A percentile compares a stretch with the other conserved stretches of the same genome.
These are phyloP conservation scores for Pantherophis guttatus DNA, from an alignment of 2,113 vertebrate genomes.

Conservation along the genomic window DNA sequence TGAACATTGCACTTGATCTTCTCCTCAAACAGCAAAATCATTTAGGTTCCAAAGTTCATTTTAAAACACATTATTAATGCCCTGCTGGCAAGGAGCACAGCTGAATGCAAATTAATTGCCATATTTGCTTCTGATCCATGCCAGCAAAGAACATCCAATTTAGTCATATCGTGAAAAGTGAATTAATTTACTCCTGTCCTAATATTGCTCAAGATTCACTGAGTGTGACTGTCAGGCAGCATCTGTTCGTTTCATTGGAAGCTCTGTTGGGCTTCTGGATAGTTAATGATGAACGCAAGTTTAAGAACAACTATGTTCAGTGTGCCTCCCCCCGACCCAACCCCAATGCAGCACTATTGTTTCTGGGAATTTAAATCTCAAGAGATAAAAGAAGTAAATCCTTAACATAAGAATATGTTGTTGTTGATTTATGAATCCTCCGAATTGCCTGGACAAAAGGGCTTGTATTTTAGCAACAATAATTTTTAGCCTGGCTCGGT, in stretches of 20 bases:
- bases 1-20: slow-evolving; percentile 60
- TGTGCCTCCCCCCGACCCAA: not conserved
- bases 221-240: slow-evolving; percentile 4
- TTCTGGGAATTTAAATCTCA: not conserved
- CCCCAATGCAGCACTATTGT: not conserved
- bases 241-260: slow-evolving; percentile 6
- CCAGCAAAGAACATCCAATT: slow-evolving; percentile 18
- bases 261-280: not conserved
- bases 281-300: not conserved
- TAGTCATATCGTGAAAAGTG: slow-evolving; percentile 18
- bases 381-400: not conserved
- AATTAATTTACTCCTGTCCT: slow-evolving; percentile 8
- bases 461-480: not conserved
- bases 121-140: fast-evolving
- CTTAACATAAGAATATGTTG: not conserved
- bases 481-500: not conserved
- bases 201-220: slow-evolving; percentile 15
- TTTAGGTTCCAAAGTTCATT: slow-evolving; percentile 51
- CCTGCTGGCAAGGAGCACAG: slow-evolving; percentile 37
- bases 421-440: not conserved
- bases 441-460: not conserved
- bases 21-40: slow-evolving; percentile 65
- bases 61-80: slow-evolving; percentile 33
- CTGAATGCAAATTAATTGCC: slow-evolving; percentile 26
- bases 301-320: not conserved